Percentiles rank a stretch among this genome's conserved stretches.
Evolutionary conservation across 2,888 invertebrate genomes (phyloP).

Genomic region (Chironomus tentans): DNA sequence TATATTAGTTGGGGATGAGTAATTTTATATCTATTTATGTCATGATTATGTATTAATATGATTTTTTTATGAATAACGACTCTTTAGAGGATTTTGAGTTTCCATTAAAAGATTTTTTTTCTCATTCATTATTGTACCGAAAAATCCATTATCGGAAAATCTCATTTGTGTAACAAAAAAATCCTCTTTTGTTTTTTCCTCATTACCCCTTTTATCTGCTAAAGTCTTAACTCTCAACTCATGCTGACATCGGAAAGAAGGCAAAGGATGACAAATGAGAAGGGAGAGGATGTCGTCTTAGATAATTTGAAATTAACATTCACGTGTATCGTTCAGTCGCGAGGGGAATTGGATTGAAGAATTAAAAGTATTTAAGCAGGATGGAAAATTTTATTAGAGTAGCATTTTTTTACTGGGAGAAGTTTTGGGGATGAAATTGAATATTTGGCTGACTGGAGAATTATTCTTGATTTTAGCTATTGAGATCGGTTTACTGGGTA

Average conservation of each 20-base stretch:
- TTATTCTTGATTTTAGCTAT: too few species aligned
- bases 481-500: too few species aligned
- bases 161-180: not conserved
- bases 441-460: too few species aligned
- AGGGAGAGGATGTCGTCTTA: not conserved
- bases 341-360: not conserved
- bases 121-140: not conserved
- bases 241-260: not conserved
- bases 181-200: not conserved
- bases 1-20: not conserved
- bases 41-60: not conserved
- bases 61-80: not conserved
- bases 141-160: constrained; percentile 9
- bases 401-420: too few species aligned
- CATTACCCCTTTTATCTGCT: not conserved
- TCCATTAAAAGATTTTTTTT: not conserved
- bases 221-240: not conserved
- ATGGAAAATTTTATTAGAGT: too few species aligned
- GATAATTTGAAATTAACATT: constrained; percentile 4
- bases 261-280: not conserved
- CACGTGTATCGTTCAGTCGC: not conserved
- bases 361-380: not conserved
- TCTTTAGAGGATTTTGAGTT: not conserved
- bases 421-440: too few species aligned
- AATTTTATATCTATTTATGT: not conserved